Conservation (phyloP, 2,888 invertebrate genomes). For the Reticulitermes lucifugus region DNA sequence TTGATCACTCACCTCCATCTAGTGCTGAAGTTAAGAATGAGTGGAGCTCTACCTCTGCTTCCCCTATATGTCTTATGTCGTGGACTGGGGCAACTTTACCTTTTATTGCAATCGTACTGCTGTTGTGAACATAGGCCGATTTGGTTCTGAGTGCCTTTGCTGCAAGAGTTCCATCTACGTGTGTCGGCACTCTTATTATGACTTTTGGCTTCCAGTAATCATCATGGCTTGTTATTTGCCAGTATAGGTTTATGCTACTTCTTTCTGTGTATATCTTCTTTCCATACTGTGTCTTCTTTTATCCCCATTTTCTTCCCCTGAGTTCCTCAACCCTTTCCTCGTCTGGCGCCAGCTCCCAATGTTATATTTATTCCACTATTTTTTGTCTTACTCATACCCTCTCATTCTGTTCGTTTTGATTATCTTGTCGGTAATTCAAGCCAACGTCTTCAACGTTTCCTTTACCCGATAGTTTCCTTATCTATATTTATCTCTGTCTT, state of each 20-base stretch:
- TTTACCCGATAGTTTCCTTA: constrained; percentile 5
- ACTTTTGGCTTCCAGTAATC: constrained; percentile 43
- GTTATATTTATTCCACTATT: constrained; percentile 32
- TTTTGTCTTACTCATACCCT: constrained; percentile 30
- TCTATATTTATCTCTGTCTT: constrained; percentile 18
- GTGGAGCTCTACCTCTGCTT: too few relatives aligned
- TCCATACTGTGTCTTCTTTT: background rate
- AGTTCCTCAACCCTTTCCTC: constrained; percentile 7
- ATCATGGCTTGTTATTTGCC: constrained; percentile 40
- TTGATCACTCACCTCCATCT: too few relatives aligned
- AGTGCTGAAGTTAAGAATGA: too few relatives aligned
- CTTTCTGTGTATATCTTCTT: constrained; percentile 20
- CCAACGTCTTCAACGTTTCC: background rate
- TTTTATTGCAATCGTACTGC: too few relatives aligned
- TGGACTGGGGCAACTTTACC: too few relatives aligned
- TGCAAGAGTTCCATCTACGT: background rate
- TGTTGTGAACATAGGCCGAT: background rate
- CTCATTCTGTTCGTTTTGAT: constrained; percentile 32
- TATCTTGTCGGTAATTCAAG: constrained; percentile 38
- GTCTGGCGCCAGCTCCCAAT: constrained; percentile 30
- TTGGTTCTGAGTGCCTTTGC: background rate
- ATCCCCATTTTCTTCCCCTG: background rate
- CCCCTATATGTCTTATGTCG: too few relatives aligned
- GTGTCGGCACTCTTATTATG: background rate
- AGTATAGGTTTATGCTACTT: constrained; percentile 40